phyloP scores from a whole-genome alignment of 2,888 invertebrate species.

The Dasysyrphus tricinctus region DNA sequence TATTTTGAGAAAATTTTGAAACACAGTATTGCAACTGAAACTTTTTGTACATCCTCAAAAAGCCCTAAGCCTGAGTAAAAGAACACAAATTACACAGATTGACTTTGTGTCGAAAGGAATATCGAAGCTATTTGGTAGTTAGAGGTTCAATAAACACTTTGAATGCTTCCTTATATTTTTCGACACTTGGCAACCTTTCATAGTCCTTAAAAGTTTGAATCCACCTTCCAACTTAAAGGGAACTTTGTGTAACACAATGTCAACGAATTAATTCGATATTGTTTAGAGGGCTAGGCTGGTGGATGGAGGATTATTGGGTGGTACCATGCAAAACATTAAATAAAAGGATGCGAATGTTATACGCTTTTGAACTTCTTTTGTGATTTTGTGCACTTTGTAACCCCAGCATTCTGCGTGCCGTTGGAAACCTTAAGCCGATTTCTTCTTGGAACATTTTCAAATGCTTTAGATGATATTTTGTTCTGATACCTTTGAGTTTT shows the following conservation, averaged over 20 bases:
- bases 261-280: slow-evolving; percentile 78
- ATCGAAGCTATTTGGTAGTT: too few species aligned
- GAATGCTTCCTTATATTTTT: neutral
- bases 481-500: slow-evolving; percentile 20
- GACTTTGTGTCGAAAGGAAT: too few species aligned
- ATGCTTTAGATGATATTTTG: slow-evolving; percentile 31
- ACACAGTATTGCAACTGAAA: too few species aligned
- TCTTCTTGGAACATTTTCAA: slow-evolving; percentile 49
- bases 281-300: slow-evolving; percentile 29
- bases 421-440: slow-evolving; percentile 60
- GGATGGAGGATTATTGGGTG: slow-evolving; percentile 25
- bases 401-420: slow-evolving; percentile 58
- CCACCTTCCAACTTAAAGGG: slow-evolving; percentile 50
- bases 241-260: slow-evolving; percentile 78
- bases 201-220: neutral
- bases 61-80: too few species aligned
- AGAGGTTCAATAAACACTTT: too few species aligned
- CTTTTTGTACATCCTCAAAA: too few species aligned
- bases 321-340: slow-evolving; percentile 64
- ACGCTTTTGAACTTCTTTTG: slow-evolving; percentile 68
- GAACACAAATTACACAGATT: too few species aligned
- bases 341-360: slow-evolving; percentile 62
- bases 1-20: too few species aligned
- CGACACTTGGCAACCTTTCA: neutral
- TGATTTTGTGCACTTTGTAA: slow-evolving; percentile 67